phyloP scores from a whole-genome alignment of 2,797 vertebrate genomes.

The Cynodonichthys magdalenae region DNA sequence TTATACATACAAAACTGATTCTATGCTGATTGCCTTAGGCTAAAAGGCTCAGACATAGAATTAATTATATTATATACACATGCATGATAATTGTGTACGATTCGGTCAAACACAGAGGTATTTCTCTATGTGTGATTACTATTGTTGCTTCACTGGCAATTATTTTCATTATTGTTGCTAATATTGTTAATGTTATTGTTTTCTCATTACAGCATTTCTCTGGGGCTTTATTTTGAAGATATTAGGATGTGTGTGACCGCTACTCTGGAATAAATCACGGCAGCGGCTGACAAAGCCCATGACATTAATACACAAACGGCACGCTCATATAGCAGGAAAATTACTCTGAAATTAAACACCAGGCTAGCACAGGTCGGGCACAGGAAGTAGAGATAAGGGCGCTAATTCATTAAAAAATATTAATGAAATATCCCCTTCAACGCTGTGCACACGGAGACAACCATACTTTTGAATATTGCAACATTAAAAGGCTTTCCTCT shows the following conservation, averaged over 20 bases:
- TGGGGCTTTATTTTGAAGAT: conserved; percentile 72
- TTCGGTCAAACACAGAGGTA: conserved; percentile 93
- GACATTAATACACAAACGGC: conserved; percentile 79
- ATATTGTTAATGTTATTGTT: conserved; percentile 81
- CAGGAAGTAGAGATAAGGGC: conserved; percentile 76
- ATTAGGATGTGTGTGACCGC: conserved; percentile 72
- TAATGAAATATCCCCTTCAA: conserved; percentile 79
- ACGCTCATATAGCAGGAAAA: conserved; percentile 78
- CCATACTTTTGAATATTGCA: conserved; percentile 69
- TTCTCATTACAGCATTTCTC: conserved; percentile 74
- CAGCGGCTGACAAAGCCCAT: conserved; percentile 70
- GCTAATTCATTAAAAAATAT: conserved; percentile 84
- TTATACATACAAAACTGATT: conserved; percentile 99
- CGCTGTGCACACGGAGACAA: conserved; percentile 46
- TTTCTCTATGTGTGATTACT: conserved; percentile 84
- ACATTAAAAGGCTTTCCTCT: conserved; percentile 70
- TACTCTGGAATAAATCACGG: conserved; percentile 71
- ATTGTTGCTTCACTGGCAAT: conserved; percentile 77
- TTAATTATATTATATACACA: conserved; percentile 99
- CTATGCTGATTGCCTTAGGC: conserved; percentile 92
- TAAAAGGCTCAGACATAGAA: conserved; percentile 94
- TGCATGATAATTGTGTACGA: conserved; percentile 98
- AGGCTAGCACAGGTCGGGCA: conserved; percentile 76
- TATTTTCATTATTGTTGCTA: conserved; percentile 80
- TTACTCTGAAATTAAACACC: conserved; percentile 84